Evolutionary conservation across 1,140 invertebrate genomes (phyloP), one percentile per base, ranked within the genome.

Genomic region (Leptestheria dahalacensis): DNA sequence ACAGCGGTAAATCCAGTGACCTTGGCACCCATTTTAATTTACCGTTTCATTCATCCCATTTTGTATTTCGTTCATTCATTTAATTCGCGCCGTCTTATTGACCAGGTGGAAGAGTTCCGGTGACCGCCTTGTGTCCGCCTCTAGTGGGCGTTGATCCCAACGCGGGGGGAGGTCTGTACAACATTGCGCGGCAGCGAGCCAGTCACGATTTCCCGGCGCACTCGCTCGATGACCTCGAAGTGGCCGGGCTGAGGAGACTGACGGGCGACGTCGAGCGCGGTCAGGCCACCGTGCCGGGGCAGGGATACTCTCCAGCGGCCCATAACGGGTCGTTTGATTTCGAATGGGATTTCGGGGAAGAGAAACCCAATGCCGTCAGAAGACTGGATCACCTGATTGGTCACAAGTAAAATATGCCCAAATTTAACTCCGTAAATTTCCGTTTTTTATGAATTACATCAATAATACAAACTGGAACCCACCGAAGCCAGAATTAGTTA

Each of bases 151-250:
- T 62, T 18, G 61, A 62, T 33, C 61, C 61, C n/a, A 26, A 46
- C 25, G 61, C 61, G 23, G 61, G 54, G 23, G 65, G 67, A 12
- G 72, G 72, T 48, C 61, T 72, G 20, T 73, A 73, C 64, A 73
- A 70, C 60, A 67, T 71, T 26, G 68, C 71, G 21, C 72, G 67
- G 51, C 70, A 72, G 57, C 64, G 71, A 52, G 70, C 70, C 12
- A 68, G 67, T 56, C 67, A 72, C 58, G 70, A 69, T 59, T 69
- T 71, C 49, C 66, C 67, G 41, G 66, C 65, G n/a, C 29, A 51
- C 41, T 48, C 55, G 49, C 62, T 70, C 60, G 69, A 70, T 59
- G 68, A 71, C 46, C 56, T 70, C 24, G 66, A 67, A 52, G 48
- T 60, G 46, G 48, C 33, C 18, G 58, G 58, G 18, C 23, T 60